phyloP scores from a whole-genome alignment of 2,797 vertebrate genomes.

The Craterocephalus amniculus region DNA sequence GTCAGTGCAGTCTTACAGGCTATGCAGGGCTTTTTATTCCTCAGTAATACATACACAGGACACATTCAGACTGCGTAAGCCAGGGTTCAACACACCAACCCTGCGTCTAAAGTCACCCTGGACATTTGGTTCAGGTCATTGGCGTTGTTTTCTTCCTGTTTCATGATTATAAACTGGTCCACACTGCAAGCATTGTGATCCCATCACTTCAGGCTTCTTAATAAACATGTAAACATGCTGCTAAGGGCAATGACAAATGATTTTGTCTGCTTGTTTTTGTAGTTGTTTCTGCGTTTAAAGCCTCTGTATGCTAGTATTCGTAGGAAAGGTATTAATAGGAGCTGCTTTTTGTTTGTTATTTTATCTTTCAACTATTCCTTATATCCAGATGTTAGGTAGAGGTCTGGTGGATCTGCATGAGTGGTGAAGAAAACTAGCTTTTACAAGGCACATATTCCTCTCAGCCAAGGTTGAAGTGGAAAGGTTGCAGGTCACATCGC shows the following conservation, averaged over 20 bases:
- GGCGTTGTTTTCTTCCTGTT: background rate
- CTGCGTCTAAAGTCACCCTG: too few relatives aligned
- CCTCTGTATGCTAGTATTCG: background rate
- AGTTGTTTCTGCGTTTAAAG: background rate
- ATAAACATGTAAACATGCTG: too few relatives aligned
- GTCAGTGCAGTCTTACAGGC: too few relatives aligned
- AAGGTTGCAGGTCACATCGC: conserved; percentile 54
- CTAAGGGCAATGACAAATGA: background rate
- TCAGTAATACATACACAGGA: too few relatives aligned
- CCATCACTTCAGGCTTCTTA: background rate
- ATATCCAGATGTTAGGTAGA: background rate
- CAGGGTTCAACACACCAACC: too few relatives aligned
- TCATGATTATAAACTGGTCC: background rate
- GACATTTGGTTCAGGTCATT: too few relatives aligned
- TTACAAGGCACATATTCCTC: conserved; percentile 54
- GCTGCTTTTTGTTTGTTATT: background rate
- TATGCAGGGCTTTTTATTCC: too few relatives aligned
- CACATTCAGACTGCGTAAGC: too few relatives aligned
- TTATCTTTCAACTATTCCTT: background rate
- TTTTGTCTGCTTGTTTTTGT: background rate
- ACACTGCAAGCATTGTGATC: background rate
- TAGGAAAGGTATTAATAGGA: background rate
- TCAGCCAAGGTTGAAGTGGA: conserved; percentile 53
- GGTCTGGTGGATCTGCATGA: background rate
- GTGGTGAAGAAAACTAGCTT: conserved; percentile 15